These are phyloP conservation scores for Syrphus vitripennis DNA, from an alignment of 2,888 invertebrate genomes.

Conservation along the genomic window DNA sequence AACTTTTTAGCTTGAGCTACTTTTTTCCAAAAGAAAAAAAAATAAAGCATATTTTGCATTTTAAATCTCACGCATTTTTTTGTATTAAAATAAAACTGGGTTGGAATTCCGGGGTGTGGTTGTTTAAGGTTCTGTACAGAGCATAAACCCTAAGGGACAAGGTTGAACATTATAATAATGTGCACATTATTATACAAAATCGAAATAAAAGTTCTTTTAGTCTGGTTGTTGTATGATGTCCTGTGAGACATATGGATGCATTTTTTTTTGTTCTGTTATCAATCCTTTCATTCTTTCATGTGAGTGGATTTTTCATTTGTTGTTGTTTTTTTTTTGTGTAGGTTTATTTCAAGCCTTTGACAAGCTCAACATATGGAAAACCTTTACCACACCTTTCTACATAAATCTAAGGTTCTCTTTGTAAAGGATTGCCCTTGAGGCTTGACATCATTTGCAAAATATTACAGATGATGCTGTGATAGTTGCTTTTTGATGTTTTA, in stretches of 20 bases:
- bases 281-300: conserved; percentile 40
- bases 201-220: conserved; percentile 32
- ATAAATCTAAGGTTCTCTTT: conserved; percentile 7
- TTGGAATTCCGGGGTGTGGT: conserved; percentile 33
- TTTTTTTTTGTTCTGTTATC: conserved; percentile 50
- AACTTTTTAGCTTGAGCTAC: conserved; percentile 43
- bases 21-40: neutral
- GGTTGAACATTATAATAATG: neutral
- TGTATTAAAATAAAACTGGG: neutral
- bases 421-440: conserved; percentile 51
- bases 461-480: neutral
- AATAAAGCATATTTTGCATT: conserved; percentile 18
- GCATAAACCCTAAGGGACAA: conserved; percentile 10
- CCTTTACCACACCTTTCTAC: neutral
- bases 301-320: conserved; percentile 33
- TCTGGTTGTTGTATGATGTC: conserved; percentile 2
- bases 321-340: conserved; percentile 7
- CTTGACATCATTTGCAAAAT: conserved; percentile 27
- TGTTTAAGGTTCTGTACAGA: neutral
- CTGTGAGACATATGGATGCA: conserved; percentile 41
- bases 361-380: neutral
- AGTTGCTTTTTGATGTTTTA: conserved; percentile 25
- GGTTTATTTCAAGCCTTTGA: conserved; percentile 18
- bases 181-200: conserved; percentile 3
- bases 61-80: conserved; percentile 42